A percentile compares a stretch with the other conserved stretches of the same genome.
Conservation (phyloP, 2,113 vertebrate genomes). For the Pedetes capensis region DNA sequence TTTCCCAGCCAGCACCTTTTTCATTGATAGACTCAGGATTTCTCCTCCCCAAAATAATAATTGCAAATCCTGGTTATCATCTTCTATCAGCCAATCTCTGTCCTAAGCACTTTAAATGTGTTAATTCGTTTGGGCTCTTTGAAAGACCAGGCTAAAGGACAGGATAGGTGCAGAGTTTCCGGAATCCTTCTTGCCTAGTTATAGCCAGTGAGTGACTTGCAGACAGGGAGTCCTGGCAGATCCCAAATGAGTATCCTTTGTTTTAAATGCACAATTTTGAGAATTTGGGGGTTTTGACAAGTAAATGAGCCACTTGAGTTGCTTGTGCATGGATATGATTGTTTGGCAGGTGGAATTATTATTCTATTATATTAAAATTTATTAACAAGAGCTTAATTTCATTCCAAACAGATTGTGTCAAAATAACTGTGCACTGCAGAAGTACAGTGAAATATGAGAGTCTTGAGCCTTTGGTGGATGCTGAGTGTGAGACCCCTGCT, state of each 20-base stretch:
- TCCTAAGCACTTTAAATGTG: not conserved
- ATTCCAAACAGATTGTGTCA: conserved; percentile 83
- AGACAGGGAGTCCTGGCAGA: conserved; percentile 66
- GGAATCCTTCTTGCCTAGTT: conserved; percentile 72
- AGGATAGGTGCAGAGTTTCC: conserved; percentile 66
- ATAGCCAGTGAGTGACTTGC: conserved; percentile 50
- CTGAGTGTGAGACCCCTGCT: conserved; percentile 82
- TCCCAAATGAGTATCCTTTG: conserved; percentile 61
- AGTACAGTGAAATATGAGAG: conserved; percentile 82
- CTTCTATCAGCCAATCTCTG: not conserved
- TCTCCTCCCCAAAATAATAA: not conserved
- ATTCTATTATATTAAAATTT: conserved; percentile 84
- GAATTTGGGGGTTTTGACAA: conserved; percentile 75
- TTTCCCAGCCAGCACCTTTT: not conserved
- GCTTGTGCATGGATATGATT: conserved; percentile 69
- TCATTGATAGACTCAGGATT: not conserved
- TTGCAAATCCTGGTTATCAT: not conserved
- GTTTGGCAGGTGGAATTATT: conserved; percentile 83
- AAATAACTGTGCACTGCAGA: conserved; percentile 75
- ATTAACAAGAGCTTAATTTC: conserved; percentile 86
- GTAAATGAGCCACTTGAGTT: conserved; percentile 79
- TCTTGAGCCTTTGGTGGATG: conserved; percentile 78
- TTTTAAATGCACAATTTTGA: conserved; percentile 65
- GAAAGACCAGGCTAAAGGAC: conserved; percentile 44
- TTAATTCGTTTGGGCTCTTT: conserved; percentile 36